Base-by-base conservation (phyloP, 37 sponge, comb jelly and placozoan genomes). In the Haliclona indistincta region DNA sequence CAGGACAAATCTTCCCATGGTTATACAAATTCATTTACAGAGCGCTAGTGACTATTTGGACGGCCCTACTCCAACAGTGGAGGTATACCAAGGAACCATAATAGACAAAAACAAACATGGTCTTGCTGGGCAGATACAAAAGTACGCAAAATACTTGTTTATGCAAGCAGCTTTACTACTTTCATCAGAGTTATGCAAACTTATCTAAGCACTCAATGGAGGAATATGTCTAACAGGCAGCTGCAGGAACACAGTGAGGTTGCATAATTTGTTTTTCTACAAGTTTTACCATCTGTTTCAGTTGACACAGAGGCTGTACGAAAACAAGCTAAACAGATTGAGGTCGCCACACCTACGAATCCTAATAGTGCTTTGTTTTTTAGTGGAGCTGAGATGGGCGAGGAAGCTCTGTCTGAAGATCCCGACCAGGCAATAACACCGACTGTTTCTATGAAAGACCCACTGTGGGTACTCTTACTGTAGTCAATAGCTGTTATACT, bases 31-130 rank as follows among this genome's bases (percentile, higher is more conserved):
- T 28, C 85, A 77, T 43, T 71, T 84, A 32, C 67, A 60, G 22
- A 81, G 78, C 54, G 54, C 81, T 17, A 76, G 72, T 52, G 71
- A 81, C 8, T 90, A 90, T 42, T 34, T 90, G 64, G 82, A 90
- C 72, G 91, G 82, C 4, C 43, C 80, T 75, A 84, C 82, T 35
- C 78, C 79, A 19, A 42, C 73, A 45, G 69, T 82, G 34, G 84
- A 89, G 29, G 89, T 89, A 4, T 89, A 74, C 60, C 89, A 89
- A 44, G 68, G 40, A 29, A 36, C 68, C 2, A 29, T 42, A 0
- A 32, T 4, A 73, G 66, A 33, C 41, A 25, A 38, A 41, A 74
- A 85, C 26, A 85, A 78, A 29, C 43, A 64, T 43, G 86, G 74
- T 1, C 20, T 85, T 3, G 79, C 67, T 1, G 58, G 47, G 23